A percentile compares a stretch with the other conserved stretches of the same genome.
phyloP scores from a whole-genome alignment of 2,113 vertebrate genomes.

The Recurvirostra avosetta region DNA sequence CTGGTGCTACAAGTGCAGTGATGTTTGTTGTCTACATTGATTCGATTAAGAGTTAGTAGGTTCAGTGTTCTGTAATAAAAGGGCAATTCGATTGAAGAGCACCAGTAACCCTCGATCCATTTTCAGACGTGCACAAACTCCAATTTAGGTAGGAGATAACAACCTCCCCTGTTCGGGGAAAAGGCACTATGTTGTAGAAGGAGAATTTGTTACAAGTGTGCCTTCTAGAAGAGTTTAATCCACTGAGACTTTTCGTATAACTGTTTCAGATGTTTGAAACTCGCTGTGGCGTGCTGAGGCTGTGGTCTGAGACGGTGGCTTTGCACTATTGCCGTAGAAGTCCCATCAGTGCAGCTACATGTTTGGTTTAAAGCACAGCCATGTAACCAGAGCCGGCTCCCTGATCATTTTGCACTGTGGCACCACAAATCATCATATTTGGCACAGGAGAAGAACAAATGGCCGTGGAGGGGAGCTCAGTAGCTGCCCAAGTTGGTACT shows the following conservation, averaged over 20 bases:
- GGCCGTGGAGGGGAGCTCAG: not conserved
- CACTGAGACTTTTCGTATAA: rapidly evolving
- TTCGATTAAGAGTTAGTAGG: not conserved
- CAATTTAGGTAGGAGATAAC: not conserved
- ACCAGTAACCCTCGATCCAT: not conserved
- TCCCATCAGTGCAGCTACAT: rapidly evolving
- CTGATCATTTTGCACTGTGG: not conserved
- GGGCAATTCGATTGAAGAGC: not conserved
- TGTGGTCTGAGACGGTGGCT: not conserved
- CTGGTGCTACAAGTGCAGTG: not conserved
- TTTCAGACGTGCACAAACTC: not conserved
- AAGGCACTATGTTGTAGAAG: not conserved
- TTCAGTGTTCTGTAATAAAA: not conserved
- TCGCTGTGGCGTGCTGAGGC: rapidly evolving
- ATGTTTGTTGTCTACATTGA: not conserved
- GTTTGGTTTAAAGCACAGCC: not conserved
- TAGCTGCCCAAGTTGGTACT: not conserved
- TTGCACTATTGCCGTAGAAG: rapidly evolving
- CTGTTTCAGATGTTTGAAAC: not conserved
- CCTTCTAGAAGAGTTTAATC: not conserved
- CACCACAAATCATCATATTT: not conserved
- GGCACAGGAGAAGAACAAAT: not conserved
- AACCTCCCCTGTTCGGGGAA: not conserved
- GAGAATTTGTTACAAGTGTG: not conserved
- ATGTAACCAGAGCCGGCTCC: not conserved